These are phyloP conservation scores for Strix uralensis DNA, from an alignment of 2,113 vertebrate species.

Conservation along the genomic window DNA sequence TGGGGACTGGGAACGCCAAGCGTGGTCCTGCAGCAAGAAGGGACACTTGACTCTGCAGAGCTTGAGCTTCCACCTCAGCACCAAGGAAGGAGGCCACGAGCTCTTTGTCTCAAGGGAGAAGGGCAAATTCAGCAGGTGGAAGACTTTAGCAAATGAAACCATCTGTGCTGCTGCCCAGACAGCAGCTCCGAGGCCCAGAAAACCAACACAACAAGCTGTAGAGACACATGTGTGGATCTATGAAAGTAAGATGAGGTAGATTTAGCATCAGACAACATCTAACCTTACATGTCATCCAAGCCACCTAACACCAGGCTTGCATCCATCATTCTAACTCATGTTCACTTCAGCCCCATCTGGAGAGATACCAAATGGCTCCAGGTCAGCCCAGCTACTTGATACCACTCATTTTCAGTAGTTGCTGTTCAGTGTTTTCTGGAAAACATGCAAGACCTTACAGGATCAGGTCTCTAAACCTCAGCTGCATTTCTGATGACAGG, in stretches of 20 bases:
- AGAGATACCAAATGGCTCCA: neutral
- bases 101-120: constrained; percentile 77
- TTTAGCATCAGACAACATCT: neutral
- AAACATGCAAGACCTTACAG: neutral
- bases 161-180: constrained; percentile 57
- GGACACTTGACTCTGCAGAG: constrained; percentile 79
- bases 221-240: neutral
- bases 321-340: neutral
- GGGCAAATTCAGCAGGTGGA: constrained; percentile 80
- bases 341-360: fast-evolving
- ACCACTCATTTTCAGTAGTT: neutral
- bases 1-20: constrained; percentile 59
- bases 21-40: constrained; percentile 83
- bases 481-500: neutral
- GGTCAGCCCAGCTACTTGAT: neutral
- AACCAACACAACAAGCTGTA: neutral
- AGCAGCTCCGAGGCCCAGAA: neutral
- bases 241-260: constrained; percentile 58
- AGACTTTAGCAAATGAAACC: constrained; percentile 62
- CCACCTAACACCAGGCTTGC: neutral
- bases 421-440: neutral
- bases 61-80: constrained; percentile 75
- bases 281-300: neutral
- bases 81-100: constrained; percentile 68
- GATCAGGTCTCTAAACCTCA: neutral